A percentile compares a stretch with the other conserved stretches of the same genome.
phyloP scores from a whole-genome alignment of 1,140 invertebrate species.

The Probaryconus sp. region DNA sequence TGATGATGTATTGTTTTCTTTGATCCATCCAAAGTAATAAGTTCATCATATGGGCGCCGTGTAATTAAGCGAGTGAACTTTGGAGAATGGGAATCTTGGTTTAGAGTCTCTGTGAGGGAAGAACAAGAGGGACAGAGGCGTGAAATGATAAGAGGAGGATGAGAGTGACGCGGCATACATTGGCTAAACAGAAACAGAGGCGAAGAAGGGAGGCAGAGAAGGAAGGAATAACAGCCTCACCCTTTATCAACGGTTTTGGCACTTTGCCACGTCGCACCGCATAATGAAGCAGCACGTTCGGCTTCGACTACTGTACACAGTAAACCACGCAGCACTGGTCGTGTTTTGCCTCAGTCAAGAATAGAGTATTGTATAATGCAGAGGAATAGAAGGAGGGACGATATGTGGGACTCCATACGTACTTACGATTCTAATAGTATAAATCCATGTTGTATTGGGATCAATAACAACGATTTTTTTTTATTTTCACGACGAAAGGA shows the following conservation, averaged over 20 bases:
- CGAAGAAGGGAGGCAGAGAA: constrained; percentile 38
- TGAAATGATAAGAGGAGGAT: constrained; percentile 55
- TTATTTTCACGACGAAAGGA: too few species aligned
- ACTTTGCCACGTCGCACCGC: constrained; percentile 75
- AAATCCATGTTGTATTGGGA: too few species aligned
- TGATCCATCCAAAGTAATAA: constrained; percentile 45
- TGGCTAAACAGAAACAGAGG: constrained; percentile 60
- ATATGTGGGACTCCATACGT: constrained; percentile 44
- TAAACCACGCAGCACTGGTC: constrained; percentile 63
- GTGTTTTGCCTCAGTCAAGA: constrained; percentile 72
- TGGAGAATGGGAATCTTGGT: constrained; percentile 47
- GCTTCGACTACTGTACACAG: constrained; percentile 69
- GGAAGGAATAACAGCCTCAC: constrained; percentile 60
- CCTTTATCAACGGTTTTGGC: constrained; percentile 75
- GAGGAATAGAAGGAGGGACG: constrained; percentile 53
- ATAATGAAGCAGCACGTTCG: constrained; percentile 76
- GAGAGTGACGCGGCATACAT: constrained; percentile 49
- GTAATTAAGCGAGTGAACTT: constrained; percentile 59
- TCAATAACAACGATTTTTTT: too few species aligned
- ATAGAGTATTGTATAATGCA: constrained; percentile 72
- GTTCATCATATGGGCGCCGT: constrained; percentile 44
- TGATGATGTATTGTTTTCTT: constrained; percentile 36
- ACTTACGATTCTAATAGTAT: constrained; percentile 20
- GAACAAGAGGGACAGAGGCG: constrained; percentile 37
- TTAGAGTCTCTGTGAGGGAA: constrained; percentile 32